A percentile compares a stretch with the other conserved stretches of the same genome.
phyloP scores from a whole-genome alignment of 92 coral and sea anemone species.

The Paramuricea clavata region DNA sequence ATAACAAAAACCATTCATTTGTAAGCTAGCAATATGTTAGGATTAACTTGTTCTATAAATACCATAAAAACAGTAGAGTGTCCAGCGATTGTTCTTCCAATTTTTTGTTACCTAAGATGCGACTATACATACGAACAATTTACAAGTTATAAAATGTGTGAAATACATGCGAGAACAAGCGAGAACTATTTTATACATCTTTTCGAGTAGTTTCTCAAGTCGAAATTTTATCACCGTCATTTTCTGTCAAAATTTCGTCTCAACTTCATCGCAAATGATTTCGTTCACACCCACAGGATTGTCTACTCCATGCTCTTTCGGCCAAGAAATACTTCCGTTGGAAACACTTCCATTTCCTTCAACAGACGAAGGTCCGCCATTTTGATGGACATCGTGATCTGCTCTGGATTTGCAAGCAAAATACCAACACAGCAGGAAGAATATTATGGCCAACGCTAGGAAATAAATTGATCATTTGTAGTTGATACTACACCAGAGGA shows the following conservation, averaged over 20 bases:
- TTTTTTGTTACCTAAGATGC: no score
- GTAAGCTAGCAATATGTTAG: no score
- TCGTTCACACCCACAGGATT: conserved; percentile 21
- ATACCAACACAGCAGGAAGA: conserved; percentile 44
- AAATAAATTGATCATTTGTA: neutral
- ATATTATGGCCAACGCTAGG: conserved; percentile 12
- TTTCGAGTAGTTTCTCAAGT: neutral
- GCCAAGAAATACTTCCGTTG: neutral
- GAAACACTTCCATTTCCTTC: conserved; percentile 5
- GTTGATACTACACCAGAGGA: no score
- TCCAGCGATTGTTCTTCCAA: no score
- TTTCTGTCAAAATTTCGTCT: neutral
- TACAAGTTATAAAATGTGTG: neutral
- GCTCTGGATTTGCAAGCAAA: conserved; percentile 17
- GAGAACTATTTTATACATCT: neutral
- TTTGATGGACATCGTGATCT: neutral
- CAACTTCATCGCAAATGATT: neutral
- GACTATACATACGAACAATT: neutral
- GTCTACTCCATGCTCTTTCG: neutral
- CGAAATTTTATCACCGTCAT: neutral
- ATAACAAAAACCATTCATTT: no score
- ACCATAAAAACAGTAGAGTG: no score
- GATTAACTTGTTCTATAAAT: no score
- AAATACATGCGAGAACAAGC: neutral
- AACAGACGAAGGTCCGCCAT: neutral